Evolutionary conservation across 2,888 invertebrate species (phyloP).

Genomic region (Athalia circularis): DNA sequence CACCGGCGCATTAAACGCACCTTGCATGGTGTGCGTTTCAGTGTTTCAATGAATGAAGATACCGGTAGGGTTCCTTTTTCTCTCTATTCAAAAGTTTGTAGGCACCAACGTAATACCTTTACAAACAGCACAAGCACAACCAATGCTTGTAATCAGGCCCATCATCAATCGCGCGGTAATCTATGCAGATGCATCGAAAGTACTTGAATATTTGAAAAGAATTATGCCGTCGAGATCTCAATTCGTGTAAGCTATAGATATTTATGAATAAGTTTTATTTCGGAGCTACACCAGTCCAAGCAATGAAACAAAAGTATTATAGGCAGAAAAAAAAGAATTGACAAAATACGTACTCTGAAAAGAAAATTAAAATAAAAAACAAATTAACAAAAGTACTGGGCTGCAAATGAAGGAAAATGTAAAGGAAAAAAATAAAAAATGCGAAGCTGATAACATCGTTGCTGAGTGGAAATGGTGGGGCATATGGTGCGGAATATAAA

Average conservation of each 20-base stretch:
- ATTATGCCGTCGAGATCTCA: too few species aligned
- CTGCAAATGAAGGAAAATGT: not conserved
- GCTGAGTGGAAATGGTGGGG: slow-evolving; percentile 43
- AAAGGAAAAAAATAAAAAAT: slow-evolving; percentile 28
- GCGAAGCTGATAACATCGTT: slow-evolving; percentile 39
- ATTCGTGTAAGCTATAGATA: too few species aligned
- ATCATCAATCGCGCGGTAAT: too few species aligned
- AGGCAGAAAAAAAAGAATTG: too few species aligned
- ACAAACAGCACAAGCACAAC: too few species aligned
- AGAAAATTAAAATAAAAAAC: not conserved
- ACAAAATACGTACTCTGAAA: not conserved
- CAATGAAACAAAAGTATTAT: too few species aligned
- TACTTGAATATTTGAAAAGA: too few species aligned
- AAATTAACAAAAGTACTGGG: not conserved
- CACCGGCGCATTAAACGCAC: not conserved
- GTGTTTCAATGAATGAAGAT: slow-evolving; percentile 15
- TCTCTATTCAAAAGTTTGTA: slow-evolving; percentile 18
- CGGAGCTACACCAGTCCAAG: too few species aligned
- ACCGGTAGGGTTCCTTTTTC: not conserved
- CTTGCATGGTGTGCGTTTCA: not conserved
- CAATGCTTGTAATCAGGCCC: too few species aligned
- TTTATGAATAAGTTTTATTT: too few species aligned
- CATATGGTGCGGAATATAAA: slow-evolving; percentile 64
- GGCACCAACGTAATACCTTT: not conserved
- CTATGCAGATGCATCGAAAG: too few species aligned